A percentile compares a stretch with the other conserved stretches of the same genome.
phyloP scores from a whole-genome alignment of 2,797 vertebrate species.

The Ctenopoma kingsleyae region DNA sequence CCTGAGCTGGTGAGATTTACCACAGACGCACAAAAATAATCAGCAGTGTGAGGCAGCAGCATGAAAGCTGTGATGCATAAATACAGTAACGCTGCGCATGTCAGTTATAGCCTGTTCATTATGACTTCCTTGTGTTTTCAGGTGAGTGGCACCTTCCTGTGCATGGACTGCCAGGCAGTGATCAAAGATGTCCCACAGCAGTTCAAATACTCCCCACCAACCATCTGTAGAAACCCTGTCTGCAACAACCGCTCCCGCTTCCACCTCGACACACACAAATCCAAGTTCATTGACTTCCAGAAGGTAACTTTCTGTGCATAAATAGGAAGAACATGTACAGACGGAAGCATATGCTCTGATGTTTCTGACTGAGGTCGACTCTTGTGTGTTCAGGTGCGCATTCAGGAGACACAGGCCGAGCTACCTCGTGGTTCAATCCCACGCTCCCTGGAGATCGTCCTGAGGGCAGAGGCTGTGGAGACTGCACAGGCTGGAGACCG shows the following conservation, averaged over 20 bases:
- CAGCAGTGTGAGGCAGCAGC: too few relatives aligned
- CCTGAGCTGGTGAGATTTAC: slow-evolving; percentile 90
- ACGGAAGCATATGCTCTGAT: rapidly evolving
- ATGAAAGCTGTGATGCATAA: background rate
- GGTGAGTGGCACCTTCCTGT: slow-evolving; percentile 94
- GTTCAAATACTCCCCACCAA: slow-evolving; percentile 97
- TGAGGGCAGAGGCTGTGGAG: slow-evolving; percentile 96
- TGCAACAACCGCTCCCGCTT: slow-evolving; percentile 96
- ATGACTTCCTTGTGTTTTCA: slow-evolving; percentile 15
- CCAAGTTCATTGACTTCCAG: slow-evolving; percentile 98
- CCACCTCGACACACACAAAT: slow-evolving; percentile 97
- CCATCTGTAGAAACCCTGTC: slow-evolving; percentile 96
- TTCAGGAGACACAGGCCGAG: slow-evolving; percentile 98
- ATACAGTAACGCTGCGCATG: rapidly evolving
- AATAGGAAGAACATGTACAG: rapidly evolving
- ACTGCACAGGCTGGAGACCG: slow-evolving; percentile 97
- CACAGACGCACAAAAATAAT: background rate
- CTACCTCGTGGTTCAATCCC: slow-evolving; percentile 96
- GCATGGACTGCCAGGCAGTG: slow-evolving; percentile 95
- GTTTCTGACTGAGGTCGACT: background rate
- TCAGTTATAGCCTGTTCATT: background rate
- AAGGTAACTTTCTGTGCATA: slow-evolving; percentile 84
- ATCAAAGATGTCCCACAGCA: slow-evolving; percentile 97
- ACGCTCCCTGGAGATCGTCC: slow-evolving; percentile 93
- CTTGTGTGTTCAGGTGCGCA: slow-evolving; percentile 87